phyloP scores from a whole-genome alignment of 2,113 vertebrate genomes.

The Phylloscopus whistleri region DNA sequence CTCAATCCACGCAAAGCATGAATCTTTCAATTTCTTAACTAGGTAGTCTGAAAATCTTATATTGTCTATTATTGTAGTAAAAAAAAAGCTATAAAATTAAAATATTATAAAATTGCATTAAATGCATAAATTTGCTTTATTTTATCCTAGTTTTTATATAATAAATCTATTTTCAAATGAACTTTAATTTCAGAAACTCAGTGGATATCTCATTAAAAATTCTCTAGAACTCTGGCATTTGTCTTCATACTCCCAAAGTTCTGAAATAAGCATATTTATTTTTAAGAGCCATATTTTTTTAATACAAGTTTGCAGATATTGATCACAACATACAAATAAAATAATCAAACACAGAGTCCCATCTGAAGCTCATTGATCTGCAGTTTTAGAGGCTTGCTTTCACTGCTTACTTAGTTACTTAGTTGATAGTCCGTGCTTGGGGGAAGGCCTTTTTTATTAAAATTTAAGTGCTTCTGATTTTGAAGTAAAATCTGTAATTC shows the following conservation, averaged over 20 bases:
- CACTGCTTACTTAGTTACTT: background rate
- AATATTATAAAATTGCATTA: background rate
- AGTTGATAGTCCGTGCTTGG: background rate
- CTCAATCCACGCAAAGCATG: background rate
- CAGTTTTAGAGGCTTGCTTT: background rate
- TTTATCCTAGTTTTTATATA: background rate
- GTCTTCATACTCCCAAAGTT: background rate
- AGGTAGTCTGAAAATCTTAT: background rate
- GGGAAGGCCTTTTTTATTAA: background rate
- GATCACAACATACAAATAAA: background rate
- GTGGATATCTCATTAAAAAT: background rate
- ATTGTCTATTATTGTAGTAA: background rate
- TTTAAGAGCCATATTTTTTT: background rate
- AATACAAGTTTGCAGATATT: background rate
- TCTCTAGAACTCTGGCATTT: background rate
- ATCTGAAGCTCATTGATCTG: background rate
- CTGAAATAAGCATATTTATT: background rate
- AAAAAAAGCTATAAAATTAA: background rate
- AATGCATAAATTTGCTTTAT: fast-evolving
- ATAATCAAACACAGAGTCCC: background rate
- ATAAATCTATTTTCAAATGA: background rate
- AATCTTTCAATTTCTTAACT: background rate
- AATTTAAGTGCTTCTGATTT: background rate
- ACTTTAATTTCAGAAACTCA: background rate
- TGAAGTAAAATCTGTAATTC: background rate